A percentile compares a stretch with the other conserved stretches of the same genome.
Conservation (phyloP, 92 coral and sea anemone species). For the Epizoanthus illoricatus region DNA sequence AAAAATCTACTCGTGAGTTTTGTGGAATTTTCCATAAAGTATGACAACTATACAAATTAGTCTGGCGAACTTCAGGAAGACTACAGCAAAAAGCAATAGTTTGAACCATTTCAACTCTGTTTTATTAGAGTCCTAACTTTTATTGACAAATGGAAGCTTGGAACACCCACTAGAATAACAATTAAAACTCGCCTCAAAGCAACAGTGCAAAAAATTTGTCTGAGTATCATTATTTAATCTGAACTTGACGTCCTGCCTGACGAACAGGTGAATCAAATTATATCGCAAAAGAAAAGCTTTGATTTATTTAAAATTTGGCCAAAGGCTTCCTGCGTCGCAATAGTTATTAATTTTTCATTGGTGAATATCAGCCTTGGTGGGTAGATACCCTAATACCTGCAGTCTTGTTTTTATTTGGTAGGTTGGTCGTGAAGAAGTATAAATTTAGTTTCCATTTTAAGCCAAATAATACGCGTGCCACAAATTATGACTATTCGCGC, state of each 20-base stretch:
- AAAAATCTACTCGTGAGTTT: background rate
- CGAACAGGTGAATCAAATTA: conserved; percentile 61
- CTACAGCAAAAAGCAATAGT: background rate
- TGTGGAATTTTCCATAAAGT: background rate
- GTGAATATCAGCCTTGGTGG: conserved; percentile 2
- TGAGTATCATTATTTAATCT: conserved; percentile 49
- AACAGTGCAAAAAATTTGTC: conserved; percentile 54
- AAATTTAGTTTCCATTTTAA: background rate
- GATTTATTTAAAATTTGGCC: conserved; percentile 48
- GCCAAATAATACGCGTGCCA: conserved; percentile 62
- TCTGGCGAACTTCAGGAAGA: background rate
- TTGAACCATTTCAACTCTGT: background rate
- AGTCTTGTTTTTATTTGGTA: conserved; percentile 13
- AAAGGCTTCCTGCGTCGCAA: conserved; percentile 13
- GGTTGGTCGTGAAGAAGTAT: conserved; percentile 8
- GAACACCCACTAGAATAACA: conserved; percentile 62
- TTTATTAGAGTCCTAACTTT: conserved; percentile 18
- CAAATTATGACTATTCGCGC: conserved; percentile 44
- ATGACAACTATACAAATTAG: background rate
- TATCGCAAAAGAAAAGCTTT: conserved; percentile 42
- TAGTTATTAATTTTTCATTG: conserved; percentile 21
- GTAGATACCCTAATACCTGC: conserved; percentile 17
- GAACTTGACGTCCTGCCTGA: conserved; percentile 50
- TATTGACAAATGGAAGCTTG: conserved; percentile 21
- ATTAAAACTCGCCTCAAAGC: conserved; percentile 62